These are phyloP conservation scores for Lamprotornis superbus DNA, from an alignment of 2,113 vertebrate species.

Conservation along the genomic window DNA sequence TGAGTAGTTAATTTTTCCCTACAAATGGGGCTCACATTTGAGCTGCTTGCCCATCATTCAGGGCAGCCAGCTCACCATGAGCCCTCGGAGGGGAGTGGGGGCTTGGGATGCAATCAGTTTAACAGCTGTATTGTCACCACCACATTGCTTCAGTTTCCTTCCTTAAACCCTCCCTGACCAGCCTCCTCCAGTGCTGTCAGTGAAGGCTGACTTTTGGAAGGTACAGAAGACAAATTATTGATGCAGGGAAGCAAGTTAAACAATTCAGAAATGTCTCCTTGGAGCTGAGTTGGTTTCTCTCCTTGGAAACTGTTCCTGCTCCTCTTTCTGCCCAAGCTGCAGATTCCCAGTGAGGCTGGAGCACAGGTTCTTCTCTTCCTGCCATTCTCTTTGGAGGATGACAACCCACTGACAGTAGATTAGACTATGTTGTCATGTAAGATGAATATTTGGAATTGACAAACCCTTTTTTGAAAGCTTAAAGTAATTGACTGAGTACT, in stretches of 20 bases:
- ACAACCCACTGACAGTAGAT: background rate
- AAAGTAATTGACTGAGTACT: conserved; percentile 35
- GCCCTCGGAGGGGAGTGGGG: background rate
- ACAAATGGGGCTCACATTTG: background rate
- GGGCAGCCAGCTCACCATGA: background rate
- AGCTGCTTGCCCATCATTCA: background rate
- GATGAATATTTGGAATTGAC: conserved; percentile 30
- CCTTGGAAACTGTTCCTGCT: background rate
- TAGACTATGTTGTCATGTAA: conserved; percentile 31
- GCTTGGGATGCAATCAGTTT: background rate
- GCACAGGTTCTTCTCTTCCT: background rate
- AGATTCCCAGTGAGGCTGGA: background rate
- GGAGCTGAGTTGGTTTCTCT: background rate
- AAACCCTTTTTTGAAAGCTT: background rate
- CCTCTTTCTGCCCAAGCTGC: background rate
- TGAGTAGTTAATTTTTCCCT: conserved; percentile 21
- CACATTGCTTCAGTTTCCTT: background rate
- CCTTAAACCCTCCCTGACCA: background rate
- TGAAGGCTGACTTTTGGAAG: background rate
- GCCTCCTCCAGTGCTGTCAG: background rate
- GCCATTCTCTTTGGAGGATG: background rate
- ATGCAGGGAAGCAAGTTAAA: background rate
- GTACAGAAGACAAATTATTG: background rate
- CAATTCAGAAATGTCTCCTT: conserved; percentile 16
- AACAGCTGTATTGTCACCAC: background rate